phyloP scores from a whole-genome alignment of 2,797 vertebrate genomes.

The Morelia viridis region DNA sequence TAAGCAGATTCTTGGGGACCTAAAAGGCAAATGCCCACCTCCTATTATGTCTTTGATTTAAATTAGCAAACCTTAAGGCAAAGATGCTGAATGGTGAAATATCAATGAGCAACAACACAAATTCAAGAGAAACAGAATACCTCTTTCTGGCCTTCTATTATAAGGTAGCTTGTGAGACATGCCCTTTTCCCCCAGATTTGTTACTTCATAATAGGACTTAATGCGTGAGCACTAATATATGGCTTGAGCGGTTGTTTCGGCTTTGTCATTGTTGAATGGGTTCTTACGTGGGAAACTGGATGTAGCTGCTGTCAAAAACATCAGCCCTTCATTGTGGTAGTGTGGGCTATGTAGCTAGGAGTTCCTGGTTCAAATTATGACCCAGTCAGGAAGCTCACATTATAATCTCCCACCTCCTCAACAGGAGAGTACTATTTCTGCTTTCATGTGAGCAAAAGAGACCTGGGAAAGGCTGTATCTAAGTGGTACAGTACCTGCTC shows the following conservation, averaged over 20 bases:
- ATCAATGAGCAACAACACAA: neutral
- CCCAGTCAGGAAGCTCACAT: neutral
- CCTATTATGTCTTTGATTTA: neutral
- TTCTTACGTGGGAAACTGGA: neutral
- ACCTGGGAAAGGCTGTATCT: neutral
- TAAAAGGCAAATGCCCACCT: rapidly evolving
- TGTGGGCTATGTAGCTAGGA: neutral
- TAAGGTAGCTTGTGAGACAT: slow-evolving; percentile 18
- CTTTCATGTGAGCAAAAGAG: neutral
- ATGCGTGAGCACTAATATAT: neutral
- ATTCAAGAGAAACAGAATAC: neutral
- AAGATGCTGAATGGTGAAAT: slow-evolving; percentile 2
- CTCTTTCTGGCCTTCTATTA: slow-evolving; percentile 1
- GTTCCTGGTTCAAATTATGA: neutral
- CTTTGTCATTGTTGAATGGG: neutral
- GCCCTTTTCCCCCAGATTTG: neutral
- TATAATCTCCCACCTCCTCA: neutral
- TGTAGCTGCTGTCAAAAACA: neutral
- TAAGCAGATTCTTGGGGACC: slow-evolving; percentile 62
- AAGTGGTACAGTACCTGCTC: neutral
- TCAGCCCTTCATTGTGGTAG: neutral
- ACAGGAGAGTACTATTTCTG: neutral
- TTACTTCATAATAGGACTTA: neutral
- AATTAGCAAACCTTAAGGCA: neutral
- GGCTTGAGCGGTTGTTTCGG: neutral